A percentile compares a stretch with the other conserved stretches of the same genome.
These are phyloP conservation scores for Aphrophora alni DNA, from an alignment of 2,888 invertebrate species.

Conservation along the genomic window DNA sequence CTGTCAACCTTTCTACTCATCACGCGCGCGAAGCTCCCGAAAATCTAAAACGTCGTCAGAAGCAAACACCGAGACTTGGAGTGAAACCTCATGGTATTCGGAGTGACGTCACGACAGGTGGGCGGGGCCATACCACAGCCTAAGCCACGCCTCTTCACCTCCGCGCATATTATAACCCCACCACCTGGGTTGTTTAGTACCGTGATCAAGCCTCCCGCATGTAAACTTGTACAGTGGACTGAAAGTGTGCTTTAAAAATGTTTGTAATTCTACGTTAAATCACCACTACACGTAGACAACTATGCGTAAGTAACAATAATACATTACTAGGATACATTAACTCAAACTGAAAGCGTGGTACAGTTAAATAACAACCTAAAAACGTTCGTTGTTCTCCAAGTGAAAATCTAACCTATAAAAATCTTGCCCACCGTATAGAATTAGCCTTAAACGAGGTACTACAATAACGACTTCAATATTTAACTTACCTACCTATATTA, in stretches of 20 bases:
- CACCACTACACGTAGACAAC: neutral
- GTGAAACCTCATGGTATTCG: constrained; percentile 39
- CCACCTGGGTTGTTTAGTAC: constrained; percentile 32
- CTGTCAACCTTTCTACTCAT: constrained; percentile 32
- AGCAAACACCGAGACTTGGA: constrained; percentile 34
- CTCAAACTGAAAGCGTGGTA: neutral
- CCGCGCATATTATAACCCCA: constrained; percentile 40
- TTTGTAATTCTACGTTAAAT: neutral
- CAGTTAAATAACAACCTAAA: neutral
- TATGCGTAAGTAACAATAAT: neutral
- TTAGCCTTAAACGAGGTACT: neutral
- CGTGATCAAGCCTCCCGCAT: constrained; percentile 39
- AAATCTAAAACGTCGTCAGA: constrained; percentile 36
- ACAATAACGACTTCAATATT: neutral
- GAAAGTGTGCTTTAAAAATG: constrained; percentile 30
- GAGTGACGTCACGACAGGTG: constrained; percentile 50
- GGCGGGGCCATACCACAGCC: constrained; percentile 44
- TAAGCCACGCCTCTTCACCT: constrained; percentile 34
- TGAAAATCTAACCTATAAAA: neutral
- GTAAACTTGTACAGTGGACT: constrained; percentile 30
- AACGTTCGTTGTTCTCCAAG: neutral
- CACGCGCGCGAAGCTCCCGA: constrained; percentile 37
- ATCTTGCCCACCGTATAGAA: neutral
- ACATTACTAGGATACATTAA: neutral
- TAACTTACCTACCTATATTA: neutral